A percentile compares a stretch with the other conserved stretches of the same genome.
These are phyloP conservation scores for Eupithecia centaureata DNA, from an alignment of 2,888 invertebrate genomes.

Conservation along the genomic window DNA sequence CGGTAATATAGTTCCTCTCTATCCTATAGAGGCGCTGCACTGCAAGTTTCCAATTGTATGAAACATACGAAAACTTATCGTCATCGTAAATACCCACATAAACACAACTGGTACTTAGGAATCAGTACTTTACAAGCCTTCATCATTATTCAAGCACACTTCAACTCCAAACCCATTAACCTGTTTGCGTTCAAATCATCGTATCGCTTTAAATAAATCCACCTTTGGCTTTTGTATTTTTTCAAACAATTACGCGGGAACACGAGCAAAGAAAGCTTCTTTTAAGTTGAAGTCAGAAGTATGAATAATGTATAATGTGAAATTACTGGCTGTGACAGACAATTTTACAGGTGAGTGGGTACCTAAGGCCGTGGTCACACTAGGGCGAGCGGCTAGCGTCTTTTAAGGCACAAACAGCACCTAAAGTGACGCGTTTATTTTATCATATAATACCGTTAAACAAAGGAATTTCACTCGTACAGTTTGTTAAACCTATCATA, in stretches of 20 bases:
- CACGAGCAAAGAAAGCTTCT: not conserved
- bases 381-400: not conserved
- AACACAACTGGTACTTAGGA: too few relatives aligned
- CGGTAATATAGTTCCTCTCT: too few relatives aligned
- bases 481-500: too few relatives aligned
- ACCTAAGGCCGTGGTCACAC: not conserved
- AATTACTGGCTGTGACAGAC: not conserved
- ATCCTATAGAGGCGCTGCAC: too few relatives aligned
- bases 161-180: not conserved
- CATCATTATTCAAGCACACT: not conserved
- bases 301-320: constrained; percentile 6
- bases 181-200: not conserved
- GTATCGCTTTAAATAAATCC: not conserved
- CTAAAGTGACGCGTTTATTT: too few relatives aligned
- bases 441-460: too few relatives aligned
- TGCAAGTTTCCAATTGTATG: too few relatives aligned
- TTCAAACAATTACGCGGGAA: not conserved
- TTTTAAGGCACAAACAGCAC: too few relatives aligned
- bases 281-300: not conserved
- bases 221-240: not conserved
- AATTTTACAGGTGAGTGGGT: constrained; percentile 10
- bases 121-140: too few relatives aligned
- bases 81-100: too few relatives aligned
- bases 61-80: too few relatives aligned
- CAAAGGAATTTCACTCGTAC: too few relatives aligned